Evolutionary conservation across 2,113 vertebrate genomes (phyloP), one percentile per base, ranked within the genome.

Genomic region (Hyaena hyaena): DNA sequence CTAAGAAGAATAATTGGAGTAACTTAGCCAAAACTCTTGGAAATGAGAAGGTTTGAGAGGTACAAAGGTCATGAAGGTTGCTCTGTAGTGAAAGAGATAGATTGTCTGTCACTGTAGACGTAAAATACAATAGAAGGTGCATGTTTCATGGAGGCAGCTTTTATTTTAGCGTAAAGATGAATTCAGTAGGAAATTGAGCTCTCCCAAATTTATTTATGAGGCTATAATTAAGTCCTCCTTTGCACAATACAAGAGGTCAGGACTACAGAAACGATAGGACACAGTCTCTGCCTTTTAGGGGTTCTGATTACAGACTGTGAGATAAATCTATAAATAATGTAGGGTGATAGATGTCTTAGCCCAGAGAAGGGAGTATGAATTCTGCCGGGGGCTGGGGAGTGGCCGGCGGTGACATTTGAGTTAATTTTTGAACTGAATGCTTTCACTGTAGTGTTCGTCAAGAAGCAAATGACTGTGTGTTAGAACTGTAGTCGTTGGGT

Each of bases 101-200:
- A 71, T 79, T 69, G 2, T 66, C 43, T 61, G 5, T 93, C 81
- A 19, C 16, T 92, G 7, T 43, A 66, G 45, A 65, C 9, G 8
- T 82, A 43, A 97, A 96, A 90, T 66, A 28, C 24, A 35, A 35
- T 77, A 66, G 43, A 43, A 66, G 50, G 23, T 61, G 16, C 17
- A 11, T 74, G 39, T 68, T 83, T 93, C 39, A 21, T 58, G 55
- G 19, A 92, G n/a, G 10, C 50, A 73, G 19, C 63, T 84, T 93
- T 89, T 69, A 58, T 74, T 95, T 93, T n/a, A 93, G 50, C 45
- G 12, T 55, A 39, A 85, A 50, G 39, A 19, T 53, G 35, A 48
- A 81, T 88, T 96, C 66, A 33, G 63, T 87, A 88, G 76, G 69
- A 91, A 92, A n/a, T 77, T 65, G 31, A 66, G 5, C n/a, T 39